Evolutionary conservation across 2,113 vertebrate species (phyloP).

Genomic region (Mastomys natalensis): DNA sequence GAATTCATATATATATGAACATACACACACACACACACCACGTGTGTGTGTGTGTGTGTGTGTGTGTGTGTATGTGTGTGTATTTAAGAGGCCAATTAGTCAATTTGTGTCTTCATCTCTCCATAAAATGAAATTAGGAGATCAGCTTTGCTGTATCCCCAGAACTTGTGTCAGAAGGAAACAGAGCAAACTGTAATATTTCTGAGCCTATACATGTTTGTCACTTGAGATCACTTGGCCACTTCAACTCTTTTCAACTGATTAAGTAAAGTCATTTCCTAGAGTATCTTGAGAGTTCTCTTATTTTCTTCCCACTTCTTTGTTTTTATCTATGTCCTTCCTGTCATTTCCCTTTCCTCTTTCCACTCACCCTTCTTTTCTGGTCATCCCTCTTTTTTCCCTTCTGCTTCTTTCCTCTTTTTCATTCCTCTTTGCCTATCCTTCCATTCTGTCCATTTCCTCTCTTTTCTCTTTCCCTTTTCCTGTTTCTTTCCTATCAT

Average conservation of each 20-base stretch:
- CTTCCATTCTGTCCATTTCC: background rate
- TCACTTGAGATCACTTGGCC: background rate
- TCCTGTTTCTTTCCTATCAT: background rate
- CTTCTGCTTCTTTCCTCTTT: background rate
- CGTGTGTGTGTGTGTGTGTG: no score
- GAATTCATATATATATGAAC: no score
- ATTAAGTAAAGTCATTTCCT: background rate
- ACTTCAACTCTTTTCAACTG: background rate
- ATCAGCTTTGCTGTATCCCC: background rate
- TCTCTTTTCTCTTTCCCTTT: no score
- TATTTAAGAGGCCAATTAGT: background rate
- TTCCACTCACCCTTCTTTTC: background rate
- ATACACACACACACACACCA: background rate
- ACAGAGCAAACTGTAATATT: background rate
- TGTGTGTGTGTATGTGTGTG: no score
- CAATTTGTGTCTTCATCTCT: background rate
- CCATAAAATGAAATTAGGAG: background rate
- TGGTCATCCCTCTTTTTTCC: accelerated
- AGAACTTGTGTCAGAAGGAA: background rate
- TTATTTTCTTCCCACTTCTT: background rate
- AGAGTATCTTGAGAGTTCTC: background rate
- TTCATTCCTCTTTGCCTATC: background rate
- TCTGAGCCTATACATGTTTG: background rate
- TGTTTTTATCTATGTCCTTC: no score
- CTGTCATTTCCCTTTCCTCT: no score